phyloP scores from a whole-genome alignment of 2,888 invertebrate species.

The Invenusta paracnida region DNA sequence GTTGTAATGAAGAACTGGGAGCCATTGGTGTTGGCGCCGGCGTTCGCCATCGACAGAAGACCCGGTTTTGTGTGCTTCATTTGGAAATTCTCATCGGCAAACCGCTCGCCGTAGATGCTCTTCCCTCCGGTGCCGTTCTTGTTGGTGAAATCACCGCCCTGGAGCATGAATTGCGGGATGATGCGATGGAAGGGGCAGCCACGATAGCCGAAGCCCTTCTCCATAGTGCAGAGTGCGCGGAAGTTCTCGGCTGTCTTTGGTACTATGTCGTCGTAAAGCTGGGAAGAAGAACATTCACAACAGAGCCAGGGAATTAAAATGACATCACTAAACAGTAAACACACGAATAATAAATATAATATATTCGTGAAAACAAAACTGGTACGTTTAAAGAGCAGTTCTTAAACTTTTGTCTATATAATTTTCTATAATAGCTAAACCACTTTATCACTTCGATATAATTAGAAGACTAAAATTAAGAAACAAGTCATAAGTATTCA shows the following conservation, averaged over 20 bases:
- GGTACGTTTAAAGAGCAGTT: too few relatives aligned
- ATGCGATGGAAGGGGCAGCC: slow-evolving; percentile 58
- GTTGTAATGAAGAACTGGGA: slow-evolving; percentile 85
- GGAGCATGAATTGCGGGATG: slow-evolving; percentile 58
- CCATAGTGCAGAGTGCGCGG: slow-evolving; percentile 83
- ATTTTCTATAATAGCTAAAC: too few relatives aligned
- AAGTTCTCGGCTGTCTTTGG: slow-evolving; percentile 69
- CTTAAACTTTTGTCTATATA: too few relatives aligned
- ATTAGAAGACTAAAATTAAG: too few relatives aligned
- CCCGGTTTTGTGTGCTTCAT: slow-evolving; percentile 83
- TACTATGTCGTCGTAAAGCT: slow-evolving; percentile 53
- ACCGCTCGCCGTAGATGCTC: slow-evolving; percentile 92
- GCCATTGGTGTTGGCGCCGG: slow-evolving; percentile 89
- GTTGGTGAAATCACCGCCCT: slow-evolving; percentile 59
- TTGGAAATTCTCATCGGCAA: slow-evolving; percentile 90
- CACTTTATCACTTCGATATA: too few relatives aligned
- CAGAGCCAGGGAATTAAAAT: too few relatives aligned
- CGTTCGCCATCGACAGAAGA: slow-evolving; percentile 89
- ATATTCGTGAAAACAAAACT: too few relatives aligned
- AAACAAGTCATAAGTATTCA: too few relatives aligned
- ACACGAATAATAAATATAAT: too few relatives aligned
- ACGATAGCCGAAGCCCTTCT: slow-evolving; percentile 79
- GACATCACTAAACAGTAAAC: too few relatives aligned
- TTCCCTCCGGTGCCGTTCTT: slow-evolving; percentile 69
- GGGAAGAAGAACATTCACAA: not conserved